Percentiles rank a stretch among this genome's conserved stretches.
Evolutionary conservation across 2,888 invertebrate genomes (phyloP).

Genomic region (Epistrophella euchroma): DNA sequence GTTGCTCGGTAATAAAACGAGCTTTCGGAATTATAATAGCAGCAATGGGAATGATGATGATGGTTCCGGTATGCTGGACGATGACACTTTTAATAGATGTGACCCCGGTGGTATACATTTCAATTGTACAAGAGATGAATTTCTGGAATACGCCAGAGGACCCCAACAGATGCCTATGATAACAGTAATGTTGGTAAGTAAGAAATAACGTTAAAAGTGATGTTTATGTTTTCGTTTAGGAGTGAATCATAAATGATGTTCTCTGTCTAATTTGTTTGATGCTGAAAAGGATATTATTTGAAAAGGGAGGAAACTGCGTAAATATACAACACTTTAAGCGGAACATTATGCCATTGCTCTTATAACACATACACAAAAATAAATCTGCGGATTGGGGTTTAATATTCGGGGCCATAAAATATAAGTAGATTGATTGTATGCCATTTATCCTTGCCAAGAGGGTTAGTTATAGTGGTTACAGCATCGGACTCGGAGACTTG

Average conservation of each 20-base stretch:
- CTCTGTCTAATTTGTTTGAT: neutral
- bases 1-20: conserved; percentile 53
- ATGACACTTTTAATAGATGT: conserved; percentile 83
- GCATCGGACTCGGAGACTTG: neutral
- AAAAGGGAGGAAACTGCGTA: neutral
- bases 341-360: neutral
- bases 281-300: conserved; percentile 12
- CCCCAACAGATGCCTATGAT: conserved; percentile 86
- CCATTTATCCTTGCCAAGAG: conserved; percentile 20
- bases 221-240: conserved; percentile 3
- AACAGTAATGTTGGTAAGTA: conserved; percentile 84
- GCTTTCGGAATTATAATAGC: conserved; percentile 24
- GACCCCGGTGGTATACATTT: conserved; percentile 81
- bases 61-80: conserved; percentile 22
- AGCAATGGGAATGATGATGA: neutral
- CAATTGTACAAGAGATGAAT: conserved; percentile 87
- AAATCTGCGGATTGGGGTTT: conserved; percentile 6
- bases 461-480: neutral
- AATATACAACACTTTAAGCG: neutral
- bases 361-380: neutral
- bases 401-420: neutral
- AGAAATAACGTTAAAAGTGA: neutral
- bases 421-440: conserved; percentile 6
- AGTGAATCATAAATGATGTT: neutral
- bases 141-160: conserved; percentile 86